Evolutionary conservation across 2,113 vertebrate genomes (phyloP).

Genomic region (Numenius arquata): DNA sequence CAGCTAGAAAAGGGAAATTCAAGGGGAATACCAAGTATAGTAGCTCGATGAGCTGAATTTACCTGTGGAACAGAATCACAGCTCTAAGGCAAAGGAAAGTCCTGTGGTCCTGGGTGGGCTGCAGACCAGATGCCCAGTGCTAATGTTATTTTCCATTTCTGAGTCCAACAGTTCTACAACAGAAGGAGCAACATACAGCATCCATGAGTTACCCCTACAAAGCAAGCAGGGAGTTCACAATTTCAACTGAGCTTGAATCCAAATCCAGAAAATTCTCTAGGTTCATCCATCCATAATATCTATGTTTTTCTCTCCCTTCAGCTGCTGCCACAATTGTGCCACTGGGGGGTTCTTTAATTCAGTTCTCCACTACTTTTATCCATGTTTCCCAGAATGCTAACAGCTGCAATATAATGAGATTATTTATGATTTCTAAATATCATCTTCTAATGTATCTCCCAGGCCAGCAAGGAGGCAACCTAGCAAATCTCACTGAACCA

Average conservation of each 20-base stretch:
- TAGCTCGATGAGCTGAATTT: not conserved
- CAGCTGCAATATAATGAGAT: not conserved
- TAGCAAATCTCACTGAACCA: slow-evolving; percentile 47
- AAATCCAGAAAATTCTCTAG: slow-evolving; percentile 26
- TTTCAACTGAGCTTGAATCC: not conserved
- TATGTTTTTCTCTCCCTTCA: not conserved
- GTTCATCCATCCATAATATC: slow-evolving; percentile 3
- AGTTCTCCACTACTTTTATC: slow-evolving; percentile 20
- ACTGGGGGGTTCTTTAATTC: not conserved
- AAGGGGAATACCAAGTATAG: not conserved
- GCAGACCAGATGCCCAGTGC: not conserved
- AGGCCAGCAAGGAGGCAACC: slow-evolving; percentile 4
- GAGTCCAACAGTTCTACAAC: not conserved
- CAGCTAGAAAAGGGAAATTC: not conserved
- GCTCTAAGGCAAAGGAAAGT: not conserved
- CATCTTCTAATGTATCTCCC: slow-evolving; percentile 20
- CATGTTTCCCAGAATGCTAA: slow-evolving; percentile 14
- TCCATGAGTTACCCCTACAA: not conserved
- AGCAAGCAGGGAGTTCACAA: not conserved
- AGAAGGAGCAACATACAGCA: not conserved
- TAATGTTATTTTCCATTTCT: not conserved
- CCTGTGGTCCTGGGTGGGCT: not conserved
- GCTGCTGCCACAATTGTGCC: not conserved
- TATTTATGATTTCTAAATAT: slow-evolving; percentile 59
- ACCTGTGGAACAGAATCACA: not conserved